Evolutionary conservation across 2,888 invertebrate genomes (phyloP).

Genomic region (Lepidonotus clava): DNA sequence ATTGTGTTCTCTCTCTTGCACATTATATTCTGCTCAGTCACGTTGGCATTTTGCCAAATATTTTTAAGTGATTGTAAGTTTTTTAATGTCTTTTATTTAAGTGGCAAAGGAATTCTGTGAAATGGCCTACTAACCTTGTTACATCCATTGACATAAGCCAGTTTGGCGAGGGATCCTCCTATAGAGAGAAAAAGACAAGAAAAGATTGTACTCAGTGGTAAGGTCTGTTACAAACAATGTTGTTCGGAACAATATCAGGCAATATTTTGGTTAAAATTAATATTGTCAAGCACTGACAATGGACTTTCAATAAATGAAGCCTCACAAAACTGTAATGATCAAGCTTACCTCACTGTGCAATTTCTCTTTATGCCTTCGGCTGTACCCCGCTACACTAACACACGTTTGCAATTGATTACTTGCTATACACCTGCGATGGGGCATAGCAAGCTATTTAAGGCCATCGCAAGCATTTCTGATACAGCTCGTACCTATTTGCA

Average conservation of each 20-base stretch:
- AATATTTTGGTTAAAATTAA: neutral
- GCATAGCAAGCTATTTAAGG: too few relatives aligned
- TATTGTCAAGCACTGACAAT: too few relatives aligned
- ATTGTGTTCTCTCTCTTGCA: neutral
- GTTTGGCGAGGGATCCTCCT: conserved; percentile 31
- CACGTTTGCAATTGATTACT: too few relatives aligned
- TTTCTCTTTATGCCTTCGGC: too few relatives aligned
- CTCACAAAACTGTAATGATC: too few relatives aligned
- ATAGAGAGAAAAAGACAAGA: neutral
- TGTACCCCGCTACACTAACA: too few relatives aligned
- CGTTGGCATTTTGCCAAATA: neutral
- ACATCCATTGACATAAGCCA: neutral
- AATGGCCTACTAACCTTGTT: neutral
- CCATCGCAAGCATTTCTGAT: too few relatives aligned
- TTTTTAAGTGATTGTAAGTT: neutral
- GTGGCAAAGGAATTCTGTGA: neutral
- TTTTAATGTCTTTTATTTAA: neutral
- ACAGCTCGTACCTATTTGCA: too few relatives aligned
- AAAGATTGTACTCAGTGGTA: neutral
- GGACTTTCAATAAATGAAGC: too few relatives aligned
- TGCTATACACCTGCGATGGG: too few relatives aligned
- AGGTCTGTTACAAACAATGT: neutral
- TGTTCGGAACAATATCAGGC: neutral
- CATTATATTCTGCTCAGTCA: neutral
- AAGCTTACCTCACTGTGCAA: too few relatives aligned